A percentile compares a stretch with the other conserved stretches of the same genome.
These are phyloP conservation scores for Vesta saturnalis DNA, from an alignment of 2,888 invertebrate species.

Conservation along the genomic window DNA sequence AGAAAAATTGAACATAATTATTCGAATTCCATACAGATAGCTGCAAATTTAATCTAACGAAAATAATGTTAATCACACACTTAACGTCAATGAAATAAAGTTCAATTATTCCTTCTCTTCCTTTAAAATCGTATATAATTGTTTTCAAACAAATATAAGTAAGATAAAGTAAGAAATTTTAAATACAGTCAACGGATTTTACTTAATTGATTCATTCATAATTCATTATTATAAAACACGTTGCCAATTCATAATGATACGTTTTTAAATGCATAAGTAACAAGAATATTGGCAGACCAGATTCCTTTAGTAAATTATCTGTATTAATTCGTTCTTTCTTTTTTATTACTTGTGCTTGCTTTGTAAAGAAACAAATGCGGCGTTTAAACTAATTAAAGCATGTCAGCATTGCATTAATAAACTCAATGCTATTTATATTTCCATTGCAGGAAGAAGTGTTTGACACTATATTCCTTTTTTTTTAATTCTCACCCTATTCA, in stretches of 20 bases:
- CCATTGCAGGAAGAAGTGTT: constrained; percentile 10
- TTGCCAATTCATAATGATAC: not conserved
- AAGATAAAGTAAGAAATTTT: too few relatives aligned
- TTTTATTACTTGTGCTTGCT: not conserved
- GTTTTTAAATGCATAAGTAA: not conserved
- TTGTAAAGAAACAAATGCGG: constrained; percentile 1
- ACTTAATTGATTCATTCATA: not conserved
- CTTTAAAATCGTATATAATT: too few relatives aligned
- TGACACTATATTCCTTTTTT: constrained; percentile 7
- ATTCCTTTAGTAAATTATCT: constrained; percentile 1
- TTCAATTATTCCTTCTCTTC: too few relatives aligned
- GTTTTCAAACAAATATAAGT: too few relatives aligned
- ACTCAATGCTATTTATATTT: constrained; percentile 10
- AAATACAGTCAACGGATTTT: too few relatives aligned
- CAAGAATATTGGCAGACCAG: constrained; percentile 1
- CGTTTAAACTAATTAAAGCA: constrained; percentile 1
- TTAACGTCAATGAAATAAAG: too few relatives aligned
- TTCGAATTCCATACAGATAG: too few relatives aligned
- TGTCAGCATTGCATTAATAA: constrained; percentile 1
- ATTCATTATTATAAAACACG: not conserved
- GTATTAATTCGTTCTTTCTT: not conserved
- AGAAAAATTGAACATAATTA: too few relatives aligned
- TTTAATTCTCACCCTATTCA: constrained; percentile 27
- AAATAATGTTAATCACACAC: too few relatives aligned
- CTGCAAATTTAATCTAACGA: too few relatives aligned